phyloP scores from a whole-genome alignment of 1,140 invertebrate species.

The Anoplolepis gracilipes region DNA sequence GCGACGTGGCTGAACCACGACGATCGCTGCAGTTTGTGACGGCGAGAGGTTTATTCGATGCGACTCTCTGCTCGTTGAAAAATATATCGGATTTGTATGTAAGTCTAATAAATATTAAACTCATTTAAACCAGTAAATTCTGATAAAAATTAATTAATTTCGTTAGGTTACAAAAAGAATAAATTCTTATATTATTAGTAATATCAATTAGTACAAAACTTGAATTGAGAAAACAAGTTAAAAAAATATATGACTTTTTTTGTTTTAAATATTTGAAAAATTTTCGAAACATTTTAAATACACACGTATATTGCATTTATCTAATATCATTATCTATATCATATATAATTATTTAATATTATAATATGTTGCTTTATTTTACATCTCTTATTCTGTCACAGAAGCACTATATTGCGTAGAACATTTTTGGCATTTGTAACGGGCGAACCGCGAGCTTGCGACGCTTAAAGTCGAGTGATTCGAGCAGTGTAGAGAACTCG shows the following conservation, averaged over 20 bases:
- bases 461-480: slow-evolving; percentile 65
- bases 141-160: not conserved
- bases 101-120: slow-evolving; percentile 4
- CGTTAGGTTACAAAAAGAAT: not conserved
- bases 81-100: not conserved
- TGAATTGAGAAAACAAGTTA: not conserved
- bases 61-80: slow-evolving; percentile 19
- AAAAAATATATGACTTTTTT: not conserved
- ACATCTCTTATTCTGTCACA: slow-evolving; percentile 53
- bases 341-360: not conserved
- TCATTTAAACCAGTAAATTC: not conserved
- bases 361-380: not conserved
- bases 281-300: not conserved
- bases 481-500: slow-evolving; percentile 65
- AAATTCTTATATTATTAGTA: not conserved
- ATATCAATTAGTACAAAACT: not conserved
- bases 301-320: not conserved
- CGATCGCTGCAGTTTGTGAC: slow-evolving; percentile 60
- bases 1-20: slow-evolving; percentile 71
- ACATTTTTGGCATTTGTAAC: slow-evolving; percentile 57
- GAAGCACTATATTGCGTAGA: slow-evolving; percentile 43
- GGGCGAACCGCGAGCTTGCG: not conserved
- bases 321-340: not conserved
- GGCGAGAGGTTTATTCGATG: slow-evolving; percentile 33
- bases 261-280: not conserved